A percentile compares a stretch with the other conserved stretches of the same genome.
Conservation (phyloP, 92 coral and sea anemone species). For the Bergia puertoricense region DNA sequence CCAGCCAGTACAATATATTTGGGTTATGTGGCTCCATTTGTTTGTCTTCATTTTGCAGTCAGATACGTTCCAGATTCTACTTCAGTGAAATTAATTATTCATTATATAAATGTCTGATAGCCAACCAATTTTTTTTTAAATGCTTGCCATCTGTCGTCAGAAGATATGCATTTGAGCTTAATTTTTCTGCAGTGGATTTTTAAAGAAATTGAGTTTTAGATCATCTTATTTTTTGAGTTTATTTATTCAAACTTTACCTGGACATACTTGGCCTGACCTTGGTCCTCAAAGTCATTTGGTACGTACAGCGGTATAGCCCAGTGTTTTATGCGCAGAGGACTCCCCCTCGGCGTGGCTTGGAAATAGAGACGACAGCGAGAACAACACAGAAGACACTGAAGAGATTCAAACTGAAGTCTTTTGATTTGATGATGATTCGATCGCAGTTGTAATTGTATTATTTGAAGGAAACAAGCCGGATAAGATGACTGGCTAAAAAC, state of each 20-base stretch:
- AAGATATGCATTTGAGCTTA: neutral
- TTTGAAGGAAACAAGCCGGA: neutral
- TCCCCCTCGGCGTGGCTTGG: conserved; percentile 35
- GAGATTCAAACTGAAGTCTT: neutral
- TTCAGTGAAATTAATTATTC: neutral
- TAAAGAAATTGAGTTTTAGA: too few species aligned
- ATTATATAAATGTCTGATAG: neutral
- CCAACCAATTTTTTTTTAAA: too few species aligned
- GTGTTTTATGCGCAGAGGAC: conserved; percentile 11
- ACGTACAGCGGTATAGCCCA: conserved; percentile 19
- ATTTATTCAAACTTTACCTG: too few species aligned
- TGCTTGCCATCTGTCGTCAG: neutral
- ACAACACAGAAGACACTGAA: neutral
- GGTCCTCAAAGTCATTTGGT: neutral
- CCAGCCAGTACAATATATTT: neutral
- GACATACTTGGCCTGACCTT: neutral
- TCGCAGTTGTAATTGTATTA: neutral
- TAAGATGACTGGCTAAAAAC: neutral
- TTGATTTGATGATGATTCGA: neutral
- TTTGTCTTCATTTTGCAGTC: neutral
- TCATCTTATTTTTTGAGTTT: neutral
- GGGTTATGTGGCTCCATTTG: neutral
- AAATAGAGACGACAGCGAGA: neutral
- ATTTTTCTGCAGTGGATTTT: neutral
- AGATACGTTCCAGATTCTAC: neutral